Evolutionary conservation across 1,140 invertebrate genomes (phyloP).

Genomic region (Maniola jurtina): DNA sequence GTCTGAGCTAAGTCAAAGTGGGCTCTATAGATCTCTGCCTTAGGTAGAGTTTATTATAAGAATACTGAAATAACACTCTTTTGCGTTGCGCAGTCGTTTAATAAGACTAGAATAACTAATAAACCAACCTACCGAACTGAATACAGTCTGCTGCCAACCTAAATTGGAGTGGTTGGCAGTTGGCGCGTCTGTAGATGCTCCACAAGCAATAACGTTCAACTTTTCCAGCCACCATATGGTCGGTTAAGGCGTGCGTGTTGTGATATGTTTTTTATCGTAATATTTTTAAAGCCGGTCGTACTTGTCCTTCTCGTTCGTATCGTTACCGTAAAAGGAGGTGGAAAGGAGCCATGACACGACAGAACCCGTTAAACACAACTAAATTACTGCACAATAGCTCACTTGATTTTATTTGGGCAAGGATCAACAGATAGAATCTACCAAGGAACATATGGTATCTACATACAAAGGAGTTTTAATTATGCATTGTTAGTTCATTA

Average conservation of each 20-base stretch:
- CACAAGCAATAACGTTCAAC: slow-evolving; percentile 20
- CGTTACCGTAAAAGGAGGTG: slow-evolving; percentile 45
- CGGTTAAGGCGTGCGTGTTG: slow-evolving; percentile 30
- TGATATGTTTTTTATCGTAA: slow-evolving; percentile 46
- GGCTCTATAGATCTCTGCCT: no score
- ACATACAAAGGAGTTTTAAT: background rate
- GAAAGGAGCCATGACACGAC: slow-evolving; percentile 50
- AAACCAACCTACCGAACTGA: background rate
- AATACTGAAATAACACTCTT: no score
- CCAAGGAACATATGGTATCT: slow-evolving; percentile 11
- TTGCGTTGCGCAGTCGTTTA: no score
- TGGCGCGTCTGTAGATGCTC: background rate
- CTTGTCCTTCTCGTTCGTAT: slow-evolving; percentile 37
- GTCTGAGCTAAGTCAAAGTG: no score
- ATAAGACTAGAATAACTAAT: no score
- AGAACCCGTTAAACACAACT: slow-evolving; percentile 40
- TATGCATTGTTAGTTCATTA: no score
- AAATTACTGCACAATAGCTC: slow-evolving; percentile 3
- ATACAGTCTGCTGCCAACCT: background rate
- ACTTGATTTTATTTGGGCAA: slow-evolving; percentile 40
- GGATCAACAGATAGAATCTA: slow-evolving; percentile 27
- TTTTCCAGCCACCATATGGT: slow-evolving; percentile 52
- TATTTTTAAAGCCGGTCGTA: slow-evolving; percentile 30
- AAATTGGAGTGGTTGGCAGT: background rate
- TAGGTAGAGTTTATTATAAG: no score